Evolutionary conservation across 2,888 invertebrate species (phyloP).

Genomic region (Hydrotaea cyrtoneurina): DNA sequence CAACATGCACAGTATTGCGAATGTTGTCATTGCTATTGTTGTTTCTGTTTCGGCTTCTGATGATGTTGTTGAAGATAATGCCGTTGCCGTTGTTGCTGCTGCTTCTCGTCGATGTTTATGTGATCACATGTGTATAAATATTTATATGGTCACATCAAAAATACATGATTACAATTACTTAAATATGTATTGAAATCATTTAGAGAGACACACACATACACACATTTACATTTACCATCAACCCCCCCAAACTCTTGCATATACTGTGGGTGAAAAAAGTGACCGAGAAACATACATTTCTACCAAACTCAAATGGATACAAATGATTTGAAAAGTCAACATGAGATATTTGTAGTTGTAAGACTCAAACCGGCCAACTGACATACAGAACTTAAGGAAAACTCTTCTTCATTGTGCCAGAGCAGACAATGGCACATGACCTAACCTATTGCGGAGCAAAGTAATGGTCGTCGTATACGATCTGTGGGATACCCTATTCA

Average conservation of each 20-base stretch:
- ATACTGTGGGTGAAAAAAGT: neutral
- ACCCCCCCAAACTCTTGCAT: no score
- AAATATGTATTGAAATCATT: neutral
- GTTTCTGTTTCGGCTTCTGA: neutral
- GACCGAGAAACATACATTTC: neutral
- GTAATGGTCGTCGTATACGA: no score
- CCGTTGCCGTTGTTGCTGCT: no score
- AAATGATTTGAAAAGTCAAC: constrained; percentile 15
- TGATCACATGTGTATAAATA: neutral
- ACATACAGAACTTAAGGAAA: no score
- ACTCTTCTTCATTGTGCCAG: no score
- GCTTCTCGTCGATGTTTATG: neutral
- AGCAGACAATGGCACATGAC: no score
- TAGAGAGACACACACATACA: neutral
- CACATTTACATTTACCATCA: neutral
- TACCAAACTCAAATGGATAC: neutral
- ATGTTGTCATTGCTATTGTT: neutral
- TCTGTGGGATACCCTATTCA: no score
- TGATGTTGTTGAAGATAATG: no score
- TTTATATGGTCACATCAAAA: constrained; percentile 2
- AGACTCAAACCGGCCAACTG: no score
- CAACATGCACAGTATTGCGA: neutral
- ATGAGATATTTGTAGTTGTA: neutral
- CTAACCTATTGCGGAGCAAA: no score
- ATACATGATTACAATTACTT: neutral